Evolutionary conservation across 2,797 vertebrate species (phyloP), one percentile per base, ranked within the genome.

Genomic region (Argentina silus): DNA sequence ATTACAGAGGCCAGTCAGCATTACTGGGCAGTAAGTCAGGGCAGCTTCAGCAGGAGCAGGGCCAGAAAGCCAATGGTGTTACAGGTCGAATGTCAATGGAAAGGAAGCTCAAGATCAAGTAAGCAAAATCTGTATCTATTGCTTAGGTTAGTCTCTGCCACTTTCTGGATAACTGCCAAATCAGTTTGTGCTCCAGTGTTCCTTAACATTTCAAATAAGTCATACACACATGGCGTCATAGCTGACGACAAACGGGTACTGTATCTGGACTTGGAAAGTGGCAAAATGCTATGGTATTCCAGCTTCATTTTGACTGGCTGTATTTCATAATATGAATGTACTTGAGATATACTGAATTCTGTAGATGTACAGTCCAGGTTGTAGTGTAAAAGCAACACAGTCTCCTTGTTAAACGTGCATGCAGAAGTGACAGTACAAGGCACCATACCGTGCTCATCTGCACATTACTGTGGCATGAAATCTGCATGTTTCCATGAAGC

Each of bases 1-100:
- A 83, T 90, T 83, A 86, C 70, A 78, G 67, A 68, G 81, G 80
- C 70, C 71, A 78, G 80, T 81, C 79, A 77, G 69, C 82, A 83
- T 85, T 84, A 79, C 86, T 76, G 84, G 10, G 56, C 80, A 79
- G 78, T 91, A 89, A 92, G 91, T 92, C 86, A 88, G 60, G 55
- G 68, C 42, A 50, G 77, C 65, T 67, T 70, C 74, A 79, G 78
- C 79, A 87, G 84, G 81, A 89, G 73, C 72, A 72, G 74, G 23
- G 78, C 73, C 72, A 70, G 67, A 53, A 69, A 81, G 69, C 70
- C 84, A 73, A 44, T 67, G 69, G 76, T 77, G 78, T 81, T 72
- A 51, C 73, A 61, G 79, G 82, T 83, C 81, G 88, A 78, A 89
- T 87, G 83, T 90, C 78, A 84, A 64, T 42, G 48, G 65, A 72